Evolutionary conservation across 2,797 vertebrate genomes (phyloP).

Genomic region (Typhlichthys eigenmanni): DNA sequence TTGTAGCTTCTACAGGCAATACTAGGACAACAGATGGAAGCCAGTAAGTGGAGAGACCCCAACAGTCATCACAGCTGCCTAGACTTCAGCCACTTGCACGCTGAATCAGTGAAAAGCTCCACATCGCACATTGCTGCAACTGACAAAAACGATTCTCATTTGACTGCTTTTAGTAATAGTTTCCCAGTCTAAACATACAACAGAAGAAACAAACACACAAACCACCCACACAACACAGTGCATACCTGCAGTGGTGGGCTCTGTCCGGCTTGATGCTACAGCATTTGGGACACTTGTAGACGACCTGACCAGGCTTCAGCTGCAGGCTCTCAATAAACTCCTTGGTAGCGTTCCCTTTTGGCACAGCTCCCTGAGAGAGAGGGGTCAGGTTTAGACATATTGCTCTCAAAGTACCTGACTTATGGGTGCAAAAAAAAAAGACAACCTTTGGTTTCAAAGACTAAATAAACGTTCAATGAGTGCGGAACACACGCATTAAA

Average conservation of each 20-base stretch:
- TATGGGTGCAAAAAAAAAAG: too few species aligned
- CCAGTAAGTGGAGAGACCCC: too few species aligned
- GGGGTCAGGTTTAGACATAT: neutral
- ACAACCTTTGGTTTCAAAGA: too few species aligned
- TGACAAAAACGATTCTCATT: too few species aligned
- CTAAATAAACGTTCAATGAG: neutral
- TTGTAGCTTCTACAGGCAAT: too few species aligned
- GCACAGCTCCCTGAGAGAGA: slow-evolving; percentile 87
- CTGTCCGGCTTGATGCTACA: slow-evolving; percentile 98
- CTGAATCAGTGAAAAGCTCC: too few species aligned
- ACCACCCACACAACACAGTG: neutral
- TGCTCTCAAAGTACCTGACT: neutral
- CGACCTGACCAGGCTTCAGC: slow-evolving; percentile 95
- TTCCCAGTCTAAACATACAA: neutral
- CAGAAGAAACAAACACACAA: neutral
- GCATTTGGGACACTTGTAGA: slow-evolving; percentile 98
- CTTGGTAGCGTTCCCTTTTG: slow-evolving; percentile 98
- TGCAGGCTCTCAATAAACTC: slow-evolving; percentile 98
- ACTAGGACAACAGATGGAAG: too few species aligned
- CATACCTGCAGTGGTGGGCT: slow-evolving; percentile 86
- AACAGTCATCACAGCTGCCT: too few species aligned
- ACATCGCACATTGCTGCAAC: too few species aligned
- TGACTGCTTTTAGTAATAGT: too few species aligned
- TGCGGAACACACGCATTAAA: too few species aligned
- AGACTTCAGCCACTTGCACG: too few species aligned